Conservation (phyloP, 2,113 vertebrate genomes). For the Cinclus mexicanus region DNA sequence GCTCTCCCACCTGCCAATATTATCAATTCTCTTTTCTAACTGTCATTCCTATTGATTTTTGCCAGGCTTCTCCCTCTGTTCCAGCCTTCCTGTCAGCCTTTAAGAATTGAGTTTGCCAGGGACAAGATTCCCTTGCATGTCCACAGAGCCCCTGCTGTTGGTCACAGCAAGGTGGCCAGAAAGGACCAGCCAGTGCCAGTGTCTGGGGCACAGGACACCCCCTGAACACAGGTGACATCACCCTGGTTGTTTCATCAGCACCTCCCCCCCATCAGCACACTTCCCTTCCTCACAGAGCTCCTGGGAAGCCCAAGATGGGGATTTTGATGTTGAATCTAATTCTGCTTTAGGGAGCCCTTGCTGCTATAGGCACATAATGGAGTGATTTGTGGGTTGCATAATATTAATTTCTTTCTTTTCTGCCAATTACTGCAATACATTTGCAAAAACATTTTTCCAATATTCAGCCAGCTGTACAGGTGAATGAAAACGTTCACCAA, state of each 20-base stretch:
- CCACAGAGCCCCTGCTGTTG: neutral
- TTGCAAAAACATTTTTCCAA: conserved; percentile 8
- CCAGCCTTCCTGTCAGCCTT: neutral
- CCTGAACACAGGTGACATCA: neutral
- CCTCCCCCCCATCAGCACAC: neutral
- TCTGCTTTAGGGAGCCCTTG: neutral
- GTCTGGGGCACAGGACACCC: fast-evolving
- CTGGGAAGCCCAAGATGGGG: neutral
- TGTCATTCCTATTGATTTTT: neutral
- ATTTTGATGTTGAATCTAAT: neutral
- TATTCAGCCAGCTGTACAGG: conserved; percentile 10
- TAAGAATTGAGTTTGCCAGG: neutral
- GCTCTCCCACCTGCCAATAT: neutral
- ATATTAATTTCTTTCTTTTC: neutral
- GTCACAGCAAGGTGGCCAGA: fast-evolving
- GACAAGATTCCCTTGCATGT: fast-evolving
- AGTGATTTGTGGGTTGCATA: neutral
- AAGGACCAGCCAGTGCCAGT: neutral
- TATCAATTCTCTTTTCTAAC: neutral
- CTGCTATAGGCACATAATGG: neutral
- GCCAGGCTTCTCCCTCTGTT: neutral
- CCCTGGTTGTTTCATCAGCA: neutral
- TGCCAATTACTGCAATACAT: neutral
- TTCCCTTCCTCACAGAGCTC: neutral
- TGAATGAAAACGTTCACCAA: conserved; percentile 19